Conservation (phyloP, 2,113 vertebrate species). For the Oxyura jamaicensis region DNA sequence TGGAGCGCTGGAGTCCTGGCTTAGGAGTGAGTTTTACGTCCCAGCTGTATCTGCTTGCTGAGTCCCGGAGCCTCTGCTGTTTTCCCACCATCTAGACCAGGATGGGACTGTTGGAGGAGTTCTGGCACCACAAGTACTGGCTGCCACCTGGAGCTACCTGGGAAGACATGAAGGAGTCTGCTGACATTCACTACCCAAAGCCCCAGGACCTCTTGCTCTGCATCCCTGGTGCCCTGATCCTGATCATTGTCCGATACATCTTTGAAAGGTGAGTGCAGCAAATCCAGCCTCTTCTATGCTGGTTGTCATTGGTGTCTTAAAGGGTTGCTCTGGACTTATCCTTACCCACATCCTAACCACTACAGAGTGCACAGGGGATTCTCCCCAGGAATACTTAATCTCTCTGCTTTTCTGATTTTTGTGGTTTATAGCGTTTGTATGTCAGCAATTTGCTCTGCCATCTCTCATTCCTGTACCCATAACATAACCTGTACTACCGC, state of each 20-base stretch:
- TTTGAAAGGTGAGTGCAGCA: slow-evolving; percentile 78
- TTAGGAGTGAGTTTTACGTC: not conserved
- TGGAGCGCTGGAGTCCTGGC: not conserved
- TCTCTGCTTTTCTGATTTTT: not conserved
- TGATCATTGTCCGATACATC: slow-evolving; percentile 63
- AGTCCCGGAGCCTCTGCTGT: not conserved
- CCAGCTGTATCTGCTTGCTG: not conserved
- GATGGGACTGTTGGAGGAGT: slow-evolving; percentile 43
- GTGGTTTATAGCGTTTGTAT: not conserved
- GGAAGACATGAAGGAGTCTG: slow-evolving; percentile 72
- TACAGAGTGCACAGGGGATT: not conserved
- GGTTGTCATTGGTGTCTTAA: not conserved
- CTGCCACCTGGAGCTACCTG: slow-evolving; percentile 78
- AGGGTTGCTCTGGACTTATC: not conserved
- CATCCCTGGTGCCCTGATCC: slow-evolving; percentile 74
- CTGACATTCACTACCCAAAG: slow-evolving; percentile 42
- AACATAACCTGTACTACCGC: not conserved
- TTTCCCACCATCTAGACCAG: not conserved
- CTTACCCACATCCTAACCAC: not conserved
- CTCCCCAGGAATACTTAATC: too few species aligned
- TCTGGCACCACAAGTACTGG: slow-evolving; percentile 81
- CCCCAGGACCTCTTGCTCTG: slow-evolving; percentile 79
- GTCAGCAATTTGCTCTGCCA: not conserved
- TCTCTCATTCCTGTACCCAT: not conserved
- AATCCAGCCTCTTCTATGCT: not conserved